Conservation (phyloP, 2,888 invertebrate species). For the Arge pagana region DNA sequence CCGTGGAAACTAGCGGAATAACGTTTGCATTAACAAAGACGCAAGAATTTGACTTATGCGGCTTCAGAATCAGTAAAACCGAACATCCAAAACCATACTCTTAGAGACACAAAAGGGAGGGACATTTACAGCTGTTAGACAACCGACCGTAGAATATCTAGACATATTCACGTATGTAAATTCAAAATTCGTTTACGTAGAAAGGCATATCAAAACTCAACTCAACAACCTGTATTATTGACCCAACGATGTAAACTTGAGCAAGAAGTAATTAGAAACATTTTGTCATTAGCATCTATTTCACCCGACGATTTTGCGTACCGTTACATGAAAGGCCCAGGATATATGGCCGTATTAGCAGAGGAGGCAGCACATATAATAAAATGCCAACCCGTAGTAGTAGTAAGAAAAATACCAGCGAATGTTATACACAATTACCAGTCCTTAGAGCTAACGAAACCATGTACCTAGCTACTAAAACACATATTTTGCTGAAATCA, state of each 20-base stretch:
- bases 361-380: conserved; percentile 15
- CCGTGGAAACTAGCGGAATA: no score
- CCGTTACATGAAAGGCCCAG: conserved; percentile 19
- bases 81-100: conserved; percentile 10
- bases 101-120: background rate
- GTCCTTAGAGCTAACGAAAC: conserved; percentile 13
- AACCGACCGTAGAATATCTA: background rate
- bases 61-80: no score
- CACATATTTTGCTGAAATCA: conserved; percentile 18
- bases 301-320: conserved; percentile 18
- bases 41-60: no score
- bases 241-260: conserved; percentile 9
- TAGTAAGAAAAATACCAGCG: conserved; percentile 2
- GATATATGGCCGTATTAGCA: conserved; percentile 11
- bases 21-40: no score
- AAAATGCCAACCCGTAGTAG: conserved; percentile 14
- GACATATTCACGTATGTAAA: conserved; percentile 19
- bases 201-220: conserved; percentile 27
- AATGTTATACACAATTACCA: conserved; percentile 24
- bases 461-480: conserved; percentile 22
- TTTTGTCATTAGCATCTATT: conserved; percentile 4
- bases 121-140: background rate
- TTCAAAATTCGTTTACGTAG: conserved; percentile 29
- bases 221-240: conserved; percentile 21
- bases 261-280: background rate